Evolutionary conservation across 2,113 vertebrate species (phyloP), one percentile per base, ranked within the genome.

Genomic region (Pantherophis guttatus): DNA sequence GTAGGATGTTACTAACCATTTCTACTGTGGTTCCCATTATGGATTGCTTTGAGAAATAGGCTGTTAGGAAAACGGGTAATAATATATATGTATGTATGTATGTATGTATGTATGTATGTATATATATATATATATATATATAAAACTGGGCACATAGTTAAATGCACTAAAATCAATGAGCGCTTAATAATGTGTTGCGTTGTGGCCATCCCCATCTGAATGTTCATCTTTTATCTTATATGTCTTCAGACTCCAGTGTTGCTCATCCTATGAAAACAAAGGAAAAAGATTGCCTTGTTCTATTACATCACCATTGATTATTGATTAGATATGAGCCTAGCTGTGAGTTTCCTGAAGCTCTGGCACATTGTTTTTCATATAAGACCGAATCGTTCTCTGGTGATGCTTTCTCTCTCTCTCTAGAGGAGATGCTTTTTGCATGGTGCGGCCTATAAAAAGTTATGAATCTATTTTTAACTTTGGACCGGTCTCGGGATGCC

Each of bases 81-180:
- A 1, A 39, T 39, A 39, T 39, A 1, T 39, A 39, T 39, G 39
- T 39, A 39, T 39, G 39, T 39, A 39, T 39, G 39, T 39, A 39
- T 39, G 39, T 39, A 39, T 39, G 39, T 39, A 39, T 39, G 39
- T 39, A 39, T 39, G 39, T 39, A 39, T 39, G 39, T 39, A 2
- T 39, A 39, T 39, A 2, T 44, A 39, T 44, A 0, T 48, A 48
- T 48, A 5, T 48, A 48, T 23, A 23, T 21, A 58, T 58, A 7
- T 58, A 21, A 57, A 59, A 59, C 21, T 21, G 0, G 62, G 86
- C 12, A 15, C 86, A 29, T 55, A 13, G 50, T 88, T 55, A 52
- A 93, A 55, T 86, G 92, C 52, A 58, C 13, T 39, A 85, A 90
- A 86, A 93, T 93, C 88, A 86, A 86, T 90, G 88, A 29, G 52